Conservation (phyloP, 2,113 vertebrate genomes). For the Gavialis gangeticus region DNA sequence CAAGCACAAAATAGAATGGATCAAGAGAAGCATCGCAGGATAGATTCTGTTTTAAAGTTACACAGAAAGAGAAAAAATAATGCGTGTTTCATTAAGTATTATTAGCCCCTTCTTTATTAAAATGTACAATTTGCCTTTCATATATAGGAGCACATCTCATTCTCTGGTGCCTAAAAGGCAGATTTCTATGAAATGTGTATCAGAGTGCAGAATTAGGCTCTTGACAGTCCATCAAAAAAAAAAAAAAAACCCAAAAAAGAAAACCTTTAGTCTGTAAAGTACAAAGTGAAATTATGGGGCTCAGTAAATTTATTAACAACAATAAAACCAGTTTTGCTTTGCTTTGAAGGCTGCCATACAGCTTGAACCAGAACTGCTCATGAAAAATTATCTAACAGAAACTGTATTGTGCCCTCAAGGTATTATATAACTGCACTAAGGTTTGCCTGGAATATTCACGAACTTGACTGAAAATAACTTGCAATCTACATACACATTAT, state of each 20-base stretch:
- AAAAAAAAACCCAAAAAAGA: not conserved
- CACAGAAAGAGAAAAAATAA: not conserved
- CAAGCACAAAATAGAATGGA: not conserved
- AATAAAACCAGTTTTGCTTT: not conserved
- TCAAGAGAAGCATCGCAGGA: not conserved
- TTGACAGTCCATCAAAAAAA: not conserved
- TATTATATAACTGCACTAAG: not conserved
- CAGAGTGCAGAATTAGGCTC: not conserved
- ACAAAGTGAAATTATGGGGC: not conserved
- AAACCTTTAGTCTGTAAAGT: not conserved
- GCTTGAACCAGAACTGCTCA: not conserved
- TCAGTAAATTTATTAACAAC: not conserved
- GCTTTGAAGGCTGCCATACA: not conserved
- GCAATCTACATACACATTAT: not conserved
- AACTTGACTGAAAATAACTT: not conserved
- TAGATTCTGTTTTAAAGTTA: conserved; percentile 2
- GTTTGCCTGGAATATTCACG: not conserved
- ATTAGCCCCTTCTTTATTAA: not conserved
- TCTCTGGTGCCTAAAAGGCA: not conserved
- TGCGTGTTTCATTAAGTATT: not conserved
- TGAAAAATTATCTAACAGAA: not conserved
- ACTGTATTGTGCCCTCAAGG: not conserved
- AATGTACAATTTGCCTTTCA: not conserved
- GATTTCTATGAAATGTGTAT: not conserved
- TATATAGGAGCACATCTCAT: not conserved